These are phyloP conservation scores for Torymus texanus DNA, from an alignment of 2,888 invertebrate species.

Conservation along the genomic window DNA sequence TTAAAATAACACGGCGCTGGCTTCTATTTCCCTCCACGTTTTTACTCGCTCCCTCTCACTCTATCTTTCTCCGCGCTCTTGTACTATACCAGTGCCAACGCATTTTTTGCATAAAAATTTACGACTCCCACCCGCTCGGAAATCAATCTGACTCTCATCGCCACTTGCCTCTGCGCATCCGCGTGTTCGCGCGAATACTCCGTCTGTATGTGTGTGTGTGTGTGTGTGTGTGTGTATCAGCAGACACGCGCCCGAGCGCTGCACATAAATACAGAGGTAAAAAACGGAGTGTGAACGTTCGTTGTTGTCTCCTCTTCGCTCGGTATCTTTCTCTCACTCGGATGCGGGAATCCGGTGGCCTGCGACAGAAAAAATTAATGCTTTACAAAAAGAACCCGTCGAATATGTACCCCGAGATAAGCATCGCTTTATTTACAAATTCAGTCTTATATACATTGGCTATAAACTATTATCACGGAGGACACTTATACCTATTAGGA, in stretches of 20 bases:
- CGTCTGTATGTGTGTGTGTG: too few relatives aligned
- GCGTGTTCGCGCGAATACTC: background rate
- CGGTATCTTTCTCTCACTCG: too few relatives aligned
- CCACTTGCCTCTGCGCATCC: slow-evolving; percentile 12
- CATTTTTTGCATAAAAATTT: slow-evolving; percentile 28
- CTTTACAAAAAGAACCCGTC: background rate
- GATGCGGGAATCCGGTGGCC: slow-evolving; percentile 30
- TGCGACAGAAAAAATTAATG: slow-evolving; percentile 40
- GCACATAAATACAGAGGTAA: background rate
- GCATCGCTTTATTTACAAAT: slow-evolving; percentile 48
- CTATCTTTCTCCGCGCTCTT: background rate
- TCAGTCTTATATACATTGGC: slow-evolving; percentile 13
- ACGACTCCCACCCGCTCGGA: slow-evolving; percentile 26
- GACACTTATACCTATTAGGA: slow-evolving; percentile 21
- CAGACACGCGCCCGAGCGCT: background rate
- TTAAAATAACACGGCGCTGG: slow-evolving; percentile 61
- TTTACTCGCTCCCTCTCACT: background rate
- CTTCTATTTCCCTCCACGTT: slow-evolving; percentile 54
- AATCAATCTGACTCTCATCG: slow-evolving; percentile 51
- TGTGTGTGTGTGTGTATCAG: too few relatives aligned
- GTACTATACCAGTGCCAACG: too few relatives aligned
- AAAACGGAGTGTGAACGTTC: background rate
- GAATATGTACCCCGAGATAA: slow-evolving; percentile 12
- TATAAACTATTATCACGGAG: slow-evolving; percentile 43
- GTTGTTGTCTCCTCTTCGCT: too few relatives aligned